Base-by-base conservation (phyloP, 2,888 invertebrate genomes). In the Serripes groenlandicus region DNA sequence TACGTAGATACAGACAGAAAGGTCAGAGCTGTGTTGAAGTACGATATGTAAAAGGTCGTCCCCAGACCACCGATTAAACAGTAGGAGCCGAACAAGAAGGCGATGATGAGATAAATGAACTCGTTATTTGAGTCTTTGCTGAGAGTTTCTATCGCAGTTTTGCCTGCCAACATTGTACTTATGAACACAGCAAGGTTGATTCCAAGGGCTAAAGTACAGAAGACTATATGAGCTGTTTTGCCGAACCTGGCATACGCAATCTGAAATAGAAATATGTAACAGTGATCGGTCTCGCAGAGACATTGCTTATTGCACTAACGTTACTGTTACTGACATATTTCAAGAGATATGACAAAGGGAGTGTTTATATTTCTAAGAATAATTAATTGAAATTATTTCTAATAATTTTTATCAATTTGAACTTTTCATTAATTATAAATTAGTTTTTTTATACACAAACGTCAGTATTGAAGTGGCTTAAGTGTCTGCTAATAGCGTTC, bases 31-130 rank as follows among this genome's bases (percentile, higher is more conserved):
- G 92, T 90, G 81, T 92, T 93, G 82, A 92, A 91, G 82, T 93
- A 93, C 11, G 92, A 92, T n/a, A 93, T 93, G 76, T 93, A 93
- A 73, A 93, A 93, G 0, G 93, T 93, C 5, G 93, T 92, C 0
- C 93, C 91, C 0, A 92, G 85, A 2, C 92, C 92, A 0, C 92
- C 92, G 26, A 92, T 83, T 34, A 92, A 87, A 30, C 91, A 91
- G 73, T 92, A 92, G 32, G 89, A 90, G 3, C 92, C 92, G 73
- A 91, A 91, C 56, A 92, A 75, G 9, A 91, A 88, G 5, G 91
- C 82, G 37, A 90, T 62, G 11, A 89, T 49, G 11, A 85, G 69
- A 28, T 81, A 79, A 32, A 90, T 89, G 69, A 92, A 90, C 71
- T 91, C 92, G 49, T 90, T 89, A 11, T 90, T 90, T 2, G 91